Evolutionary conservation across 1,140 invertebrate genomes (phyloP), one percentile per base, ranked within the genome.

Genomic region (Galleria mellonella): DNA sequence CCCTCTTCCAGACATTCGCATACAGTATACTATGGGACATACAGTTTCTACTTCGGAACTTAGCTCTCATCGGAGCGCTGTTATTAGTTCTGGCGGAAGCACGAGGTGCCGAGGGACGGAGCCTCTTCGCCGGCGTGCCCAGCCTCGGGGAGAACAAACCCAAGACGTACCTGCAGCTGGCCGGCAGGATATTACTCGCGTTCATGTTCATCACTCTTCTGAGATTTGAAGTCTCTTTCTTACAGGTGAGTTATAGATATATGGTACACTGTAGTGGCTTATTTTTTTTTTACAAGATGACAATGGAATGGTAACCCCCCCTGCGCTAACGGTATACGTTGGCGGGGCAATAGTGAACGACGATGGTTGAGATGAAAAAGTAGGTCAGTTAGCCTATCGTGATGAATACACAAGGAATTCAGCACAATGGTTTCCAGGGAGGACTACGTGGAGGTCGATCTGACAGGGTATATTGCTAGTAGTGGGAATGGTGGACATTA

Each of bases 131-230:
- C 31, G 98, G 98, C n/a, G 95, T 99, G 36, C 98, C 98, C 31
- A 94, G 94, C 4, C 84, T 99, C 23, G 97, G 94, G 32, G 96
- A 99, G 55, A 99, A 99, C 86, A 98, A 97, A 71, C 97, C 97
- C 10, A 99, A 99, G 87, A 98, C 96, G 64, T 97, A 98, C 77
- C 89, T 99, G 71, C 97, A 99, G 87, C 87, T 99, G 1, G 94
- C 96, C 48, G 98, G 98, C 15, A 91, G 98, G 55, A 93, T 99
- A 49, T 89, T 99, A 9, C 87, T 99, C 11, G 98, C 98, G 7
- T 98, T 99, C 83, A 99, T 99, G 98, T 99, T 99, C 81, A 91
- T 99, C 51, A 99, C 98, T 0, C 86, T 99, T 10, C 91, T 99
- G 39, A 91, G 97, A 62, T 96, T 99, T 71, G 98, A 99, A 79